Evolutionary conservation across 2,888 invertebrate species (phyloP).

Genomic region (Clistopyga incitator): DNA sequence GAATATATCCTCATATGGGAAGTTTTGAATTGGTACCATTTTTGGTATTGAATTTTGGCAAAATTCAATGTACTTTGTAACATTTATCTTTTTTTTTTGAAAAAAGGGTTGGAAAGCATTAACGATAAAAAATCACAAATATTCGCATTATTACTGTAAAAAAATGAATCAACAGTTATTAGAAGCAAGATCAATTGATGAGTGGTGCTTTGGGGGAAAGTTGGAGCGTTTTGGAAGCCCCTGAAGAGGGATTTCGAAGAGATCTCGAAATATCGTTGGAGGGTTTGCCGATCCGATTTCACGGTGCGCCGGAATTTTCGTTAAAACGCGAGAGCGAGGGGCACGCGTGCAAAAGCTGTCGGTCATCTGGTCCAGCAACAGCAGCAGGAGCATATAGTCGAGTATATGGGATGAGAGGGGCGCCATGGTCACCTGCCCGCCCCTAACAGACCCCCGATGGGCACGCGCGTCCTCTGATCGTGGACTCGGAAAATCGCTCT

Average conservation of each 20-base stretch:
- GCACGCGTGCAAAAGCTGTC: conserved; percentile 69
- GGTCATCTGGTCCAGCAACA: conserved; percentile 75
- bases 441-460: conserved; percentile 77
- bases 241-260: conserved; percentile 1
- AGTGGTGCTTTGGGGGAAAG: neutral
- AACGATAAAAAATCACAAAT: too few species aligned
- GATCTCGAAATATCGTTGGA: conserved; percentile 22
- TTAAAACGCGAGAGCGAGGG: conserved; percentile 40
- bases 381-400: conserved; percentile 23
- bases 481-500: conserved; percentile 54
- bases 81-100: too few species aligned
- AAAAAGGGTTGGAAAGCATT: too few species aligned
- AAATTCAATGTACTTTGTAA: too few species aligned
- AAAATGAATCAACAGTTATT: neutral
- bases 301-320: conserved; percentile 42
- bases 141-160: neutral
- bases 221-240: neutral
- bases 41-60: too few species aligned
- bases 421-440: conserved; percentile 75
- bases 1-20: too few species aligned
- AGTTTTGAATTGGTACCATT: too few species aligned
- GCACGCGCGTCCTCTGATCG: conserved; percentile 72
- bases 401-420: conserved; percentile 29
- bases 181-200: neutral
- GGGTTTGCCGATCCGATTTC: conserved; percentile 42